Evolutionary conservation across 2,113 vertebrate species (phyloP).

Genomic region (Boulengeromyrus knoepffleri): DNA sequence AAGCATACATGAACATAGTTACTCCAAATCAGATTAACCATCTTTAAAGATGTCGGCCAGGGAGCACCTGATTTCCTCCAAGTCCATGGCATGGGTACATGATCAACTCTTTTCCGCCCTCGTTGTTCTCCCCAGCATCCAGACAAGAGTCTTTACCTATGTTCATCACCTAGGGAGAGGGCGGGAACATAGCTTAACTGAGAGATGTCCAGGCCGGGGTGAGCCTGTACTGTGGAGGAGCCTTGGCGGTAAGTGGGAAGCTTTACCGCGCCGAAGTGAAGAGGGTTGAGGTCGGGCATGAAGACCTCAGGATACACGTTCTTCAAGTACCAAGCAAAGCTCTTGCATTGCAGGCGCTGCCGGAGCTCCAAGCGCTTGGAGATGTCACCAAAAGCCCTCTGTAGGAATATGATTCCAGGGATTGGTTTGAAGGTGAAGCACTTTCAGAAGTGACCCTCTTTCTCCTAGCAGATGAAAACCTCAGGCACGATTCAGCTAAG

Average conservation of each 20-base stretch:
- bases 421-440: neutral
- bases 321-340: conserved; percentile 92
- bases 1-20: neutral
- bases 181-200: conserved; percentile 29
- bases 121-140: conserved; percentile 83
- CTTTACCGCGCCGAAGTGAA: conserved; percentile 78
- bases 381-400: conserved; percentile 84
- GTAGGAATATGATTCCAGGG: conserved; percentile 35
- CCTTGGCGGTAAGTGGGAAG: neutral
- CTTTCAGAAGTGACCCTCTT: neutral
- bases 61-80: conserved; percentile 88
- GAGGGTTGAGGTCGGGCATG: conserved; percentile 86
- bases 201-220: conserved; percentile 59
- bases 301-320: conserved; percentile 92
- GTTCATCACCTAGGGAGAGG: conserved; percentile 74
- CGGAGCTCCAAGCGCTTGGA: conserved; percentile 79
- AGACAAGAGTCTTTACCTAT: conserved; percentile 74
- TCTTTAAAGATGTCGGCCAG: conserved; percentile 16
- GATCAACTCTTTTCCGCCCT: conserved; percentile 81
- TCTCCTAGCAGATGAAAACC: neutral
- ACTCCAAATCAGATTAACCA: neutral
- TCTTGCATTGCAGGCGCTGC: conserved; percentile 81
- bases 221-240: neutral
- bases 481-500: neutral
- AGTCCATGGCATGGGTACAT: conserved; percentile 90